Percentiles rank a stretch among this genome's conserved stretches.
These are phyloP conservation scores for Tamias sibiricus DNA, from an alignment of 2,113 vertebrate genomes.

Conservation along the genomic window DNA sequence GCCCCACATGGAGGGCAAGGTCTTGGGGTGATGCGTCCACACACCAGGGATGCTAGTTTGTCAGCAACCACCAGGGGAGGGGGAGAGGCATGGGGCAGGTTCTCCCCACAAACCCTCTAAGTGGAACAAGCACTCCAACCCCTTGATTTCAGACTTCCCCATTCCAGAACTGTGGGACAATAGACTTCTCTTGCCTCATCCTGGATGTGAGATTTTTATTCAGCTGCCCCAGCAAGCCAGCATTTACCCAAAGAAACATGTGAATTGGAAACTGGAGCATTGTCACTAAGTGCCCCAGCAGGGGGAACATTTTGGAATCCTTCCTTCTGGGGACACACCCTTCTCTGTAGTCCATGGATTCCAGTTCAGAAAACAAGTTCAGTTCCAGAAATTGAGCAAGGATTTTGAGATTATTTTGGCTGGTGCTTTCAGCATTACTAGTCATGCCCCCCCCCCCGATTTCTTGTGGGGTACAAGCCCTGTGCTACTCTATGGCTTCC, in stretches of 20 bases:
- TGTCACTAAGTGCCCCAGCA: too few species aligned
- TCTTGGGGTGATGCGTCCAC: neutral
- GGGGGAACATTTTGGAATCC: too few species aligned
- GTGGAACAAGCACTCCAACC: neutral
- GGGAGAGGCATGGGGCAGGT: neutral
- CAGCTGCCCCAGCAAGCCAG: neutral
- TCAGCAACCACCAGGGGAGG: neutral
- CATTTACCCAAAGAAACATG: neutral
- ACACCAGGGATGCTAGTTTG: too few species aligned
- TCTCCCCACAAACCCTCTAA: neutral
- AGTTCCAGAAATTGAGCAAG: neutral
- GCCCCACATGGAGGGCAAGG: neutral
- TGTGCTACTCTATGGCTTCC: rapidly evolving
- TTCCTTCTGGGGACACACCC: neutral
- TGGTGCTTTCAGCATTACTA: neutral
- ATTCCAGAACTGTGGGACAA: neutral
- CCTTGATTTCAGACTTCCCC: neutral
- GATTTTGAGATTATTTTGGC: neutral
- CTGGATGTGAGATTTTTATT: neutral
- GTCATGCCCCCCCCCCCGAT: neutral
- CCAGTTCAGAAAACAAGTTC: neutral
- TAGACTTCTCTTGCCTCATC: neutral
- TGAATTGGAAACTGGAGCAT: too few species aligned
- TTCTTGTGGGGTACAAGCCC: neutral
- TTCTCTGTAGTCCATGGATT: neutral